Conservation (phyloP, 2,113 vertebrate species). For the Cisticola juncidis region DNA sequence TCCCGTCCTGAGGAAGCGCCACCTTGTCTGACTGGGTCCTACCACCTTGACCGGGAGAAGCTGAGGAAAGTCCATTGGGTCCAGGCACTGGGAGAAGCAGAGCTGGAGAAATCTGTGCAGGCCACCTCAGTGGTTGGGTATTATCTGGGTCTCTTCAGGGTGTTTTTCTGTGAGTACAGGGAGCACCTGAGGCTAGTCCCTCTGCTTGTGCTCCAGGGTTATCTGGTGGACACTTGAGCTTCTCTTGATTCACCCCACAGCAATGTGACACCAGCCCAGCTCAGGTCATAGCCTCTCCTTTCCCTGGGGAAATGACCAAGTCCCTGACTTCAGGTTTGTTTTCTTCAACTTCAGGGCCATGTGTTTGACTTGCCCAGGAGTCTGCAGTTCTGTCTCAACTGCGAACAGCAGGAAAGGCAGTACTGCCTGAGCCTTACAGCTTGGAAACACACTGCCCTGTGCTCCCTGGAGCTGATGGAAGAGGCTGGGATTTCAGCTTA, state of each 20-base stretch:
- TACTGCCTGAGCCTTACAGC: background rate
- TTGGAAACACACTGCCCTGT: background rate
- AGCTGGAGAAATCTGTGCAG: background rate
- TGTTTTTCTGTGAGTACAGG: background rate
- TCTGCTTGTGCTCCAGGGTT: rapidly evolving
- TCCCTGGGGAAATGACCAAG: background rate
- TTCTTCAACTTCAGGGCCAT: background rate
- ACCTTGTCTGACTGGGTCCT: rapidly evolving
- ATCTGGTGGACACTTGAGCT: background rate
- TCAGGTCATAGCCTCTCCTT: background rate
- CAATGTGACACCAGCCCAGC: background rate
- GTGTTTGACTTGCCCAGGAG: background rate
- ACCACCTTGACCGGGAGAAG: background rate
- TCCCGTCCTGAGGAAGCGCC: rapidly evolving
- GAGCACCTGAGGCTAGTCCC: background rate
- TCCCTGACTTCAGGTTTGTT: background rate
- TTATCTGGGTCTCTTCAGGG: background rate
- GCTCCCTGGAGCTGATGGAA: background rate
- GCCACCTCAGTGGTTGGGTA: background rate
- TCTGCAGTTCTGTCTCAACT: background rate
- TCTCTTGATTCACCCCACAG: background rate
- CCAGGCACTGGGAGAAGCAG: rapidly evolving
- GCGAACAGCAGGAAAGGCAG: background rate
- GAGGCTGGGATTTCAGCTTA: background rate
- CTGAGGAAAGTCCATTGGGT: rapidly evolving